These are phyloP conservation scores for Campylomormyrus tamandua DNA, from an alignment of 2,113 vertebrate species.

Conservation along the genomic window DNA sequence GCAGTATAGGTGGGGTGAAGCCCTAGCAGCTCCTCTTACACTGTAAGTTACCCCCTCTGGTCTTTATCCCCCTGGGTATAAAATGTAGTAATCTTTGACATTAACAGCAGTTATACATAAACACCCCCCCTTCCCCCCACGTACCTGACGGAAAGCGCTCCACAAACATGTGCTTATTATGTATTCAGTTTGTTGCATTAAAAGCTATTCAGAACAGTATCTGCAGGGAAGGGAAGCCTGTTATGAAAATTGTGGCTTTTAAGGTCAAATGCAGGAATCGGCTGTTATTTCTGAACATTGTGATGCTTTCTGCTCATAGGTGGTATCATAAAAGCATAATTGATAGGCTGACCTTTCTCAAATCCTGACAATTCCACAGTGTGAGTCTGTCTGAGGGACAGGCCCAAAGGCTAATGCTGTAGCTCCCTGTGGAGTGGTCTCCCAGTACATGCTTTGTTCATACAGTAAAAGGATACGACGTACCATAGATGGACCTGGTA, in stretches of 20 bases:
- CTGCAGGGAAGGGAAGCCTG: neutral
- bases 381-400: constrained; percentile 24
- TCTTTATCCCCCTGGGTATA: neutral
- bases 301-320: neutral
- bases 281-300: neutral
- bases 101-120: neutral
- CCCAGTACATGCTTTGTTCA: constrained; percentile 31
- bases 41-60: neutral
- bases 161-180: neutral
- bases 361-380: constrained; percentile 33
- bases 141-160: neutral
- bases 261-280: neutral
- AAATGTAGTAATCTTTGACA: neutral
- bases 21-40: neutral
- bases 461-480: constrained; percentile 48
- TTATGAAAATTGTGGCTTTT: neutral
- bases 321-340: constrained; percentile 7
- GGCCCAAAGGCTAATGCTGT: constrained; percentile 30
- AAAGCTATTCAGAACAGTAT: constrained; percentile 11
- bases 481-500: neutral
- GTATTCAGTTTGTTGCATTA: neutral
- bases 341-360: constrained; percentile 40
- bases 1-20: neutral
- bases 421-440: constrained; percentile 25
- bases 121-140: neutral